Evolutionary conservation across 2,888 invertebrate genomes (phyloP), one percentile per base, ranked within the genome.

Genomic region (Coecobrya sp.): DNA sequence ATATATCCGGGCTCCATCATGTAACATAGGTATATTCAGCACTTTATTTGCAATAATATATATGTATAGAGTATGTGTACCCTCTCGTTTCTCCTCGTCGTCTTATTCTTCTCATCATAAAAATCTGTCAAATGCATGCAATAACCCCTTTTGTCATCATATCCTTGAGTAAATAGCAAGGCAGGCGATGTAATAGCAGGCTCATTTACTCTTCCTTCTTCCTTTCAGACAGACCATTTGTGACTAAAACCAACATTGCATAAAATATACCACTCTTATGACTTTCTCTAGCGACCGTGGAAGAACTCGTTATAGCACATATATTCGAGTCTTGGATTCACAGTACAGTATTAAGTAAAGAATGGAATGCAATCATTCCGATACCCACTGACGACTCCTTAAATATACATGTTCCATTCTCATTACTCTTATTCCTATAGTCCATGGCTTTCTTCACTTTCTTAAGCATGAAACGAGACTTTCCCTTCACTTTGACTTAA

Each of bases 101-200:
- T 73, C 55, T 36, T 88, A 30, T 49, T 88, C 82, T 79, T 59
- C 88, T 89, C 89, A 81, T 81, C 81, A 89, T 82, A 81, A 89
- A 89, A 89, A 89, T 89, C 89, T 89, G 89, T 89, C 89, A 89
- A 70, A 89, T 82, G 82, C 89, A 89, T 89, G 89, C 89, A 89
- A 82, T 89, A 81, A 49, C 30, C 68, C 81, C 82, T 82, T 89
- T 89, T 89, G 89, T 89, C 82, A 89, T 89, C 82, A 81, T 42
- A 89, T 89, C 89, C 89, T 89, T 89, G 89, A 89, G 89, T 89
- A 89, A 89, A 89, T 89, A 89, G 87, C 62, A 42, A 89, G 55
- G 81, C 70, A 81, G 68, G 89, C 68, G 65, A 52, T 42, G 82
- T 82, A 81, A 81, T 89, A 82, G 89, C 89, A 22, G 30, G 89